phyloP scores from a whole-genome alignment of 2,113 vertebrate species.

The Microcebus lehilahytsara region DNA sequence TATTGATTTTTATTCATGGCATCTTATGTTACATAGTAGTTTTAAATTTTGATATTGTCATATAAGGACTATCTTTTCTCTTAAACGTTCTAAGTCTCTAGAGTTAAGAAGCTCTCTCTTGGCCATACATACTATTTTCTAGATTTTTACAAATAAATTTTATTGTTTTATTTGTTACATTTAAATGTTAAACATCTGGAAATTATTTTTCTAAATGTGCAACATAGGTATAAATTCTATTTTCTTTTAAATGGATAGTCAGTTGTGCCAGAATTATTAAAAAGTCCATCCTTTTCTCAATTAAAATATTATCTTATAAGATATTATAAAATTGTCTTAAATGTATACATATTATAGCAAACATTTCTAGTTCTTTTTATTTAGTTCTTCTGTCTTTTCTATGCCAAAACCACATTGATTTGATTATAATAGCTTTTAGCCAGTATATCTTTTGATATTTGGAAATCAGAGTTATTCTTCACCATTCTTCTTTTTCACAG shows the following conservation, averaged over 20 bases:
- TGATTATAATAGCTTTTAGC: not conserved
- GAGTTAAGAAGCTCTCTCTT: not conserved
- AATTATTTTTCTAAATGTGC: not conserved
- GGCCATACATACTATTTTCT: not conserved
- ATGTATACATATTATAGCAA: not conserved
- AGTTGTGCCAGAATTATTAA: not conserved
- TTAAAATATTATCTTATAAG: not conserved
- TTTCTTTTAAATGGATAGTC: not conserved
- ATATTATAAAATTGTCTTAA: not conserved
- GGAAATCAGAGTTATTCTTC: not conserved
- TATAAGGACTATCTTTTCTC: not conserved
- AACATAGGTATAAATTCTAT: not conserved
- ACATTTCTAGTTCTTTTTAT: not conserved
- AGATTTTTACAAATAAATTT: not conserved
- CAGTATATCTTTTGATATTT: not conserved
- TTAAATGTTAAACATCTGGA: not conserved
- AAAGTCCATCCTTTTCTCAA: not conserved
- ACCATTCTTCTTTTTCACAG: not conserved
- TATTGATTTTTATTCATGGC: not conserved
- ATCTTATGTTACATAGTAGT: not conserved
- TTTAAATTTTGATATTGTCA: not conserved
- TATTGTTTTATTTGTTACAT: not conserved
- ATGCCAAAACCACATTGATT: not conserved
- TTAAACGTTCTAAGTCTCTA: not conserved
- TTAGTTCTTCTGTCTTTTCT: not conserved